phyloP scores from a whole-genome alignment of 2,113 vertebrate species.

The Etheostoma spectabile region DNA sequence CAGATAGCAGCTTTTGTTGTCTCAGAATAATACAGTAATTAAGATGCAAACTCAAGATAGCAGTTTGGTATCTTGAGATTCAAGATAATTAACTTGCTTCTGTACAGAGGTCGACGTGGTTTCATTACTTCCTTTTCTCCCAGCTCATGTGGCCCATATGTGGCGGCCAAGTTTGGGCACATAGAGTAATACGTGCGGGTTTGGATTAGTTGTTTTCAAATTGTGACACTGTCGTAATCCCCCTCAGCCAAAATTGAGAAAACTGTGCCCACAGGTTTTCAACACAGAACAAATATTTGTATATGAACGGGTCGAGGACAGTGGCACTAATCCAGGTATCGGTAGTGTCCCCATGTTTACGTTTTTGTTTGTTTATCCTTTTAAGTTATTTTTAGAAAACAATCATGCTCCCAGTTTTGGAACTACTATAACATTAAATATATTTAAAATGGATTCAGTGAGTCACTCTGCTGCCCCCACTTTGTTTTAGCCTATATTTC shows the following conservation, averaged over 20 bases:
- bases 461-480: background rate
- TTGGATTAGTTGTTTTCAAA: background rate
- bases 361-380: too few relatives aligned
- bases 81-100: slow-evolving; percentile 41
- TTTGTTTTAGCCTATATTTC: background rate
- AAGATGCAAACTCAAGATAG: slow-evolving; percentile 43
- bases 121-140: background rate
- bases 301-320: background rate
- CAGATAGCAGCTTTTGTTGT: background rate
- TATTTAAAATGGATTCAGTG: background rate
- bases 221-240: too few relatives aligned
- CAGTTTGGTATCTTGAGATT: slow-evolving; percentile 17
- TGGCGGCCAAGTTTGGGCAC: background rate
- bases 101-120: background rate
- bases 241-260: background rate
- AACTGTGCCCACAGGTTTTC: background rate
- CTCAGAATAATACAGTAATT: slow-evolving; percentile 38
- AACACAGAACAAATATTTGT: background rate
- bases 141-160: background rate
- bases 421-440: too few relatives aligned
- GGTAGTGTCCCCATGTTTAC: too few relatives aligned
- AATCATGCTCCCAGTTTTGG: too few relatives aligned
- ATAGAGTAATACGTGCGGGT: background rate
- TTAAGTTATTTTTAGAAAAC: too few relatives aligned
- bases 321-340: background rate